These are phyloP conservation scores for Melieria picta DNA, from an alignment of 2,888 invertebrate genomes.

Conservation along the genomic window DNA sequence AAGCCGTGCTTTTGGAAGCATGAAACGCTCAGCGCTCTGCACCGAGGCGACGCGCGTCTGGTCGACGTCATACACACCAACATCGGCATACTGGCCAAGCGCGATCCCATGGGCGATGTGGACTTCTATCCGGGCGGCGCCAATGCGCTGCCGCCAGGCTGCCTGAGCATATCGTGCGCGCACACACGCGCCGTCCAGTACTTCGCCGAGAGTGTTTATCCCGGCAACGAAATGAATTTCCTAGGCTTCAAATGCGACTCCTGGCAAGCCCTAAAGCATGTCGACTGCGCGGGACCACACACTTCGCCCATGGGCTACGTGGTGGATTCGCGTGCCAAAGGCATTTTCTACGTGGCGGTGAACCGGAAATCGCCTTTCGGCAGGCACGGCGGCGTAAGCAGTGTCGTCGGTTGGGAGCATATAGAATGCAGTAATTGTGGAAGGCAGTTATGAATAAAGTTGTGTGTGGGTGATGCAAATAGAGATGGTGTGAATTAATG, in stretches of 20 bases:
- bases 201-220: conserved; percentile 59
- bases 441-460: not conserved
- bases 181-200: conserved; percentile 58
- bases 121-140: conserved; percentile 62
- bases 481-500: too few relatives aligned
- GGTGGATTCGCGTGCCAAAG: conserved; percentile 44
- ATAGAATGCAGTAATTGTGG: conserved; percentile 13
- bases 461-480: too few relatives aligned
- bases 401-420: not conserved
- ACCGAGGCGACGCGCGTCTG: conserved; percentile 58
- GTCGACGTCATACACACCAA: conserved; percentile 62
- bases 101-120: conserved; percentile 57
- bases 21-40: conserved; percentile 51
- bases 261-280: conserved; percentile 47
- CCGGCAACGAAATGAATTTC: conserved; percentile 54
- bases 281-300: conserved; percentile 44
- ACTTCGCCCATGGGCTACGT: conserved; percentile 56
- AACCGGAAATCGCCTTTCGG: conserved; percentile 54
- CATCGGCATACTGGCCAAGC: conserved; percentile 57
- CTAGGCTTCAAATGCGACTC: conserved; percentile 53
- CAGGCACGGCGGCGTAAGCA: conserved; percentile 36
- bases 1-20: conserved; percentile 60
- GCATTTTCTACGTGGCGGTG: conserved; percentile 59
- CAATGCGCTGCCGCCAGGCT: conserved; percentile 56
- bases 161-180: conserved; percentile 54